A percentile compares a stretch with the other conserved stretches of the same genome.
phyloP scores from a whole-genome alignment of 2,797 vertebrate genomes.

The Limnodromus scolopaceus region DNA sequence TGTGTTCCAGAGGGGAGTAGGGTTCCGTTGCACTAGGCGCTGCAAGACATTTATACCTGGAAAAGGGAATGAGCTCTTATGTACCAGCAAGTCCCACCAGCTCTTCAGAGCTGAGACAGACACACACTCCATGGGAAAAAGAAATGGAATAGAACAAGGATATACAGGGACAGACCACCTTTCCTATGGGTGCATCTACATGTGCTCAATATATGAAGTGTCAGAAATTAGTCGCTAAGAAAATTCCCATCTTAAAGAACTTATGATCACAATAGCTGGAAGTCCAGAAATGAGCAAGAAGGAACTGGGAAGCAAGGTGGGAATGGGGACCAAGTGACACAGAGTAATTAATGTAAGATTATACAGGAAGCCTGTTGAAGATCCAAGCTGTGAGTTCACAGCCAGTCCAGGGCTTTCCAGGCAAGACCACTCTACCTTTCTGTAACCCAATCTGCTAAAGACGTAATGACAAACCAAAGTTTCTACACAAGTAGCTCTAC shows the following conservation, averaged over 20 bases:
- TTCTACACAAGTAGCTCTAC: background rate
- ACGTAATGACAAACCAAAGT: background rate
- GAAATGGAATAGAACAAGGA: background rate
- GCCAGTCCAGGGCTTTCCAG: background rate
- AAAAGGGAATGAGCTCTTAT: fast-evolving
- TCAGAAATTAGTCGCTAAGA: background rate
- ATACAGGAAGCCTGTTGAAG: background rate
- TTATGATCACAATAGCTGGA: background rate
- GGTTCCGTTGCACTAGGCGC: background rate
- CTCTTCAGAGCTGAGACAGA: background rate
- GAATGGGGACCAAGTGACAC: background rate
- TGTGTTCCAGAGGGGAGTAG: background rate
- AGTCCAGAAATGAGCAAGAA: background rate
- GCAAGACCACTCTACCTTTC: background rate
- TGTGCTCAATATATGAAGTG: fast-evolving
- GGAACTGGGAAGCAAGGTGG: background rate
- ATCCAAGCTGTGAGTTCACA: background rate
- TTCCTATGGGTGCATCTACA: background rate
- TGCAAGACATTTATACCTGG: background rate
- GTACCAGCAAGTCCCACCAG: background rate
- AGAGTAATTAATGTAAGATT: background rate
- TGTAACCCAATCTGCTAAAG: background rate
- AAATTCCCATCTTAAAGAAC: background rate
- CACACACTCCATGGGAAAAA: background rate
- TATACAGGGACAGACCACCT: background rate